Conservation (phyloP, 2,113 vertebrate species). For the Lontra canadensis region DNA sequence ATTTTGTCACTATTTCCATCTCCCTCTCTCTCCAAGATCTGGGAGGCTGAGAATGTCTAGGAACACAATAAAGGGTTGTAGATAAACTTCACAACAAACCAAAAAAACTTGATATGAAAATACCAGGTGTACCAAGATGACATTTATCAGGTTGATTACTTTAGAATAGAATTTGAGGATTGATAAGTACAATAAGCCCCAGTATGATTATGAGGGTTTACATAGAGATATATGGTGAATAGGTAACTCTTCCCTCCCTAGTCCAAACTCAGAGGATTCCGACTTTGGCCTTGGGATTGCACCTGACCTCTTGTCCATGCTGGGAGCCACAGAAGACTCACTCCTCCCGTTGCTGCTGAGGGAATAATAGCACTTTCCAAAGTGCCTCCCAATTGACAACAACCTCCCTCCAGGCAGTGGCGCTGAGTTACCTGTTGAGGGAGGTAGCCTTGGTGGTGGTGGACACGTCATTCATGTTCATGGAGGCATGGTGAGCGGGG, state of each 20-base stretch:
- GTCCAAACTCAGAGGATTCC: neutral
- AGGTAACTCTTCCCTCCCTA: neutral
- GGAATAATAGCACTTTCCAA: neutral
- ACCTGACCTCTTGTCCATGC: neutral
- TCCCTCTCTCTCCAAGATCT: neutral
- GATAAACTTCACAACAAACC: neutral
- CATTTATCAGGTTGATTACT: neutral
- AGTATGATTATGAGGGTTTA: neutral
- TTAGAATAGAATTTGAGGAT: neutral
- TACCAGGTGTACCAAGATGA: neutral
- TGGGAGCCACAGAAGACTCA: neutral
- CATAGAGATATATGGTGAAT: neutral
- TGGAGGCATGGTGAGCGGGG: fast-evolving
- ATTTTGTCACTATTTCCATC: neutral
- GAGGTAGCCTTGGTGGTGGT: neutral
- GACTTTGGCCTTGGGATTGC: neutral
- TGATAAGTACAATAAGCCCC: neutral
- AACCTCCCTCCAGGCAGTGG: neutral
- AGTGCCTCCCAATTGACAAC: fast-evolving
- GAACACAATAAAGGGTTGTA: neutral
- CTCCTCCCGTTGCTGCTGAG: neutral
- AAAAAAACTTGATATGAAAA: neutral
- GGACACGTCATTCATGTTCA: fast-evolving
- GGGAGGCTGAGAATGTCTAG: neutral
- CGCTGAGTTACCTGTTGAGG: no score